phyloP scores from a whole-genome alignment of 2,113 vertebrate species.

The Saiga tatarica region DNA sequence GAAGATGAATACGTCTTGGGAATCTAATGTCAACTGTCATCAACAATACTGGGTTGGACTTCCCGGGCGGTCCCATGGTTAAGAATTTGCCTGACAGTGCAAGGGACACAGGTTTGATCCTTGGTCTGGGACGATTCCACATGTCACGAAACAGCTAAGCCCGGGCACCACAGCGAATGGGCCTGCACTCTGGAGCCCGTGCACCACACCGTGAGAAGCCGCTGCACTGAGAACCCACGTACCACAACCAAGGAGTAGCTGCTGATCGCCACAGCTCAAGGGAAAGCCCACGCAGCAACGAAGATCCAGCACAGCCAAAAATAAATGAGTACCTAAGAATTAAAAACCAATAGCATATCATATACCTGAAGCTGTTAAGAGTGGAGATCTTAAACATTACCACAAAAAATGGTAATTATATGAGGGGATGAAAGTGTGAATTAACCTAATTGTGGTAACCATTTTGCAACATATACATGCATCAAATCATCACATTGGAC shows the following conservation, averaged over 20 bases:
- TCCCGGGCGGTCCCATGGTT: rapidly evolving
- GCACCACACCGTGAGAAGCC: rapidly evolving
- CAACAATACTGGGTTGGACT: neutral
- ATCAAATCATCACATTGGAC: neutral
- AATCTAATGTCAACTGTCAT: neutral
- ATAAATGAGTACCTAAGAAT: neutral
- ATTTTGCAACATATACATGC: neutral
- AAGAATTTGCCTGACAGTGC: neutral
- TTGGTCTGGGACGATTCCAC: neutral
- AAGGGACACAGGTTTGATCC: neutral
- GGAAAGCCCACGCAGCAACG: neutral
- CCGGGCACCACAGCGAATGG: neutral
- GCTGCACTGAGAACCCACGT: rapidly evolving
- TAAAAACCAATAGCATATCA: neutral
- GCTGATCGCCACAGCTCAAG: rapidly evolving
- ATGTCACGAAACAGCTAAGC: neutral
- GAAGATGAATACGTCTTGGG: neutral
- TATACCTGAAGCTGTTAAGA: neutral
- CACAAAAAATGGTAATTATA: neutral
- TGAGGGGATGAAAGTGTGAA: neutral
- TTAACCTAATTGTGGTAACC: neutral
- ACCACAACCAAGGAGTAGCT: neutral
- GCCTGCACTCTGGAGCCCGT: neutral
- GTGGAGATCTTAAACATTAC: neutral
- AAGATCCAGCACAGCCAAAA: neutral